These are phyloP conservation scores for Diabrotica undecimpunctata DNA, from an alignment of 1,140 invertebrate genomes.

Conservation along the genomic window DNA sequence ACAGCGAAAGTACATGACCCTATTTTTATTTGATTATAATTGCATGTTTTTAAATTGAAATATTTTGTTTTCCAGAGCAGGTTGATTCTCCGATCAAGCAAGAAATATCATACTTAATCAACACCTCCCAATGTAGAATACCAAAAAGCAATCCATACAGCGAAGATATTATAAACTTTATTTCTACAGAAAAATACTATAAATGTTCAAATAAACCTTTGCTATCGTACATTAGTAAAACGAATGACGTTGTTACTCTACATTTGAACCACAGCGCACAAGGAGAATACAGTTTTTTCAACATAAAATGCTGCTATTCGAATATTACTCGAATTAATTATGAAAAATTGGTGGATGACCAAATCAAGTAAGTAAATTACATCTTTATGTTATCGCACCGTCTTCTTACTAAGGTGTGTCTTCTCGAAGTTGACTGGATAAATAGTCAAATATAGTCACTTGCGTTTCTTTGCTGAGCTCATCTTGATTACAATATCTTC, in stretches of 20 bases:
- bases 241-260: constrained; percentile 18
- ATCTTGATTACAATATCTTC: too few relatives aligned
- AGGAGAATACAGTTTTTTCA: constrained; percentile 21
- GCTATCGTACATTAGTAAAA: constrained; percentile 33
- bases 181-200: constrained; percentile 26
- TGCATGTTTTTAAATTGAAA: too few relatives aligned
- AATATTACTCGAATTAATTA: constrained; percentile 29
- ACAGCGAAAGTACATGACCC: too few relatives aligned
- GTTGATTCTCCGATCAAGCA: neutral
- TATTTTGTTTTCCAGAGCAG: neutral
- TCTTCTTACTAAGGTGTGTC: too few relatives aligned
- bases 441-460: too few relatives aligned
- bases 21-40: too few relatives aligned
- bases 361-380: constrained; percentile 25
- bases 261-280: constrained; percentile 29
- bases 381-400: too few relatives aligned
- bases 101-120: constrained; percentile 29
- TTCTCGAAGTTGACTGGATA: too few relatives aligned
- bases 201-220: constrained; percentile 24
- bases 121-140: constrained; percentile 35
- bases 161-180: constrained; percentile 31
- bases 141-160: constrained; percentile 35
- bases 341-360: constrained; percentile 20
- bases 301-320: constrained; percentile 36
- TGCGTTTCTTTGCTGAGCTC: too few relatives aligned